A percentile compares a stretch with the other conserved stretches of the same genome.
phyloP scores from a whole-genome alignment of 2,113 vertebrate species.

The Anthoscopus minutus region DNA sequence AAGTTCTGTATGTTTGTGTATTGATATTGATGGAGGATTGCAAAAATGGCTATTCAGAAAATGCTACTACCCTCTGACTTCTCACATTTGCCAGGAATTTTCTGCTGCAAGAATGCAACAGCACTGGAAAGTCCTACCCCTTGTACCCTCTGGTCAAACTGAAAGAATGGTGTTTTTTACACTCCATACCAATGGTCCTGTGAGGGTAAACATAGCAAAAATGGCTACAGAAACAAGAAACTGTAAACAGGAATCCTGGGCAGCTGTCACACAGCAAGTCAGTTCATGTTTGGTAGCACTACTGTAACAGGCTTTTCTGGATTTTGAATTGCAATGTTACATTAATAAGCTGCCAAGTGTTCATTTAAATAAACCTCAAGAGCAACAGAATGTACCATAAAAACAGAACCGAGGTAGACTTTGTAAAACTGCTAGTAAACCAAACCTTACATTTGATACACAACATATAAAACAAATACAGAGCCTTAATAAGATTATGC shows the following conservation, averaged over 20 bases:
- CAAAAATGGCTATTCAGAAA: background rate
- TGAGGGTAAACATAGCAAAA: background rate
- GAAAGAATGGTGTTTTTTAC: background rate
- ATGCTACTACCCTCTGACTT: background rate
- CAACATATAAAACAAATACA: background rate
- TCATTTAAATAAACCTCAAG: background rate
- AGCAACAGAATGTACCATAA: background rate
- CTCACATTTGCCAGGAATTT: background rate
- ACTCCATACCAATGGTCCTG: background rate
- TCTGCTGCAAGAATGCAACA: background rate
- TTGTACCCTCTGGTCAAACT: background rate
- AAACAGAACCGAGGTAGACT: background rate
- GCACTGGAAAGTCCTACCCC: background rate
- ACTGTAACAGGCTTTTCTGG: slow-evolving; percentile 25
- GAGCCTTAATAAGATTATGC: background rate
- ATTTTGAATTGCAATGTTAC: background rate
- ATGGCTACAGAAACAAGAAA: background rate
- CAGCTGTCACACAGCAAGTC: background rate
- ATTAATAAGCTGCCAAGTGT: background rate
- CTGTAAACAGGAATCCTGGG: background rate
- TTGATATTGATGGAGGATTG: background rate
- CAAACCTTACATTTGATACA: background rate
- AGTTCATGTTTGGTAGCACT: background rate
- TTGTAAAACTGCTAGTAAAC: background rate
- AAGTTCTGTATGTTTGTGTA: background rate